Percentiles rank a stretch among this genome's conserved stretches.
phyloP scores from a whole-genome alignment of 2,113 vertebrate species.

The Trogon surrucura region DNA sequence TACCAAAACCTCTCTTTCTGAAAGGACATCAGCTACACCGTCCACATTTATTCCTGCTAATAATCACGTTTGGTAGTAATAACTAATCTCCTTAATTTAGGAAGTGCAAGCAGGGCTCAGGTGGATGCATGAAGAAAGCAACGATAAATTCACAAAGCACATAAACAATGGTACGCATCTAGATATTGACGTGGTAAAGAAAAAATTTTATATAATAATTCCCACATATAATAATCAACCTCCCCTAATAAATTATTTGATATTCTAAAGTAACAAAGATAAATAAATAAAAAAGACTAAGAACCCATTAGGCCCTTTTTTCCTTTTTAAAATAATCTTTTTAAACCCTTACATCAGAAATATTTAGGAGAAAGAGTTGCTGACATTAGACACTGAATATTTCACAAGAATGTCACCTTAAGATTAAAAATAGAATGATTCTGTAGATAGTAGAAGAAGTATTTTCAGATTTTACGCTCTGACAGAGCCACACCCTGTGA shows the following conservation, averaged over 20 bases:
- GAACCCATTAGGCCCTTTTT: neutral
- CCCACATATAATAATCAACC: neutral
- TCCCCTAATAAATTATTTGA: neutral
- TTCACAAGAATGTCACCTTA: neutral
- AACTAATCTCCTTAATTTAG: neutral
- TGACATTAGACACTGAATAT: neutral
- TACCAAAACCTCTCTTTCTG: neutral
- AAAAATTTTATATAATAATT: neutral
- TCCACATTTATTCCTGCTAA: neutral
- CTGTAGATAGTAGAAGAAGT: neutral
- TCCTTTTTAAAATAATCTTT: neutral
- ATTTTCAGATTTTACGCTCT: neutral
- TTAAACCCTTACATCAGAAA: constrained; percentile 20
- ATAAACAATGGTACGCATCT: neutral
- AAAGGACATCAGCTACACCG: neutral
- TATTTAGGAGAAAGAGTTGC: neutral
- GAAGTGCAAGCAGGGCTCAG: neutral
- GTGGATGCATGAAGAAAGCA: neutral
- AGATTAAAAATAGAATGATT: neutral
- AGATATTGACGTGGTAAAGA: neutral
- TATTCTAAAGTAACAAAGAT: neutral
- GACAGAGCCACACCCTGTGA: neutral
- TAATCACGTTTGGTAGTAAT: neutral
- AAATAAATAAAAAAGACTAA: neutral
- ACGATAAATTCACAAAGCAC: neutral